These are phyloP conservation scores for Apodemus speciosus DNA, from an alignment of 2,113 vertebrate species.

Conservation along the genomic window DNA sequence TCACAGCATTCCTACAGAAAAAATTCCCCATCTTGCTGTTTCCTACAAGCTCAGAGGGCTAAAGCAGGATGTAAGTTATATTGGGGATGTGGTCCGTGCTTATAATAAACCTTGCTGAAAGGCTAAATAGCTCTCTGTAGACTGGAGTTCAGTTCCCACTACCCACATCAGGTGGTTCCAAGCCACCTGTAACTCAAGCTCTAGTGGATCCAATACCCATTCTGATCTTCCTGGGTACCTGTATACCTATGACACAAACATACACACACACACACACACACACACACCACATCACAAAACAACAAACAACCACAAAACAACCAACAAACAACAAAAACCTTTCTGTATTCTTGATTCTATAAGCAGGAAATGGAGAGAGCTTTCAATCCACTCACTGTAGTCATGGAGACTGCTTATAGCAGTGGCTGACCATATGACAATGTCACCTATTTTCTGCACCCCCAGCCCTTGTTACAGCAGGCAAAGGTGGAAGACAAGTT, in stretches of 20 bases:
- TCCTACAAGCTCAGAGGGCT: neutral
- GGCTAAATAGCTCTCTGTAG: too few relatives aligned
- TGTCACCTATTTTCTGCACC: constrained; percentile 43
- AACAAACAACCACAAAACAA: too few relatives aligned
- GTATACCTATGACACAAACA: too few relatives aligned
- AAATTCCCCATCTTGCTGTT: neutral
- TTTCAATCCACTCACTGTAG: neutral
- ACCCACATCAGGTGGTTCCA: neutral
- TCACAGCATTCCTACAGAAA: neutral
- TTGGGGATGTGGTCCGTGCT: too few relatives aligned
- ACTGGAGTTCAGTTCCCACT: neutral
- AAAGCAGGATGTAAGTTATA: too few relatives aligned
- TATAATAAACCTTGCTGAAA: neutral
- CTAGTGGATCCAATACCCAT: too few relatives aligned
- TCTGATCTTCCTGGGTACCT: neutral
- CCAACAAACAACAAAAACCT: neutral
- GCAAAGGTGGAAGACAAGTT: constrained; percentile 1
- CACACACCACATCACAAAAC: neutral
- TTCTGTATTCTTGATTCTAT: neutral
- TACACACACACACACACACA: neutral
- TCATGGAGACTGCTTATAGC: constrained; percentile 43
- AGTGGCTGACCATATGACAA: constrained; percentile 21
- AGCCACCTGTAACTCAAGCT: neutral
- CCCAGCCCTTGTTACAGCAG: neutral
- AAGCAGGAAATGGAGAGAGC: neutral